These are phyloP conservation scores for Dione juno DNA, from an alignment of 2,888 invertebrate species.

Conservation along the genomic window DNA sequence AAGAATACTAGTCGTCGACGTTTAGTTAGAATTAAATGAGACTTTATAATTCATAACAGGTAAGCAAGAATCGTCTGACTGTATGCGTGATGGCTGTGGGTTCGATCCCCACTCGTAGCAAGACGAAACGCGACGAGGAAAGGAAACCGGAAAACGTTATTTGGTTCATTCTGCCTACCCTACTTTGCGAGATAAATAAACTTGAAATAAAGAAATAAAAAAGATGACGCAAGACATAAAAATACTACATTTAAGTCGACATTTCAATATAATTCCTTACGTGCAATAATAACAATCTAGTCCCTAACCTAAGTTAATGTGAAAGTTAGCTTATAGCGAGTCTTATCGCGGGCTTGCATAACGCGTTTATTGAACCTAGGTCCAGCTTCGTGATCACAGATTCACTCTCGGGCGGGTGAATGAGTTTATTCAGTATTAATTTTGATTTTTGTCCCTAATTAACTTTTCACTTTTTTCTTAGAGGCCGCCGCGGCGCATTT, in stretches of 20 bases:
- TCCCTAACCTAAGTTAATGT: constrained; percentile 49
- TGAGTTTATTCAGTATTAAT: not conserved
- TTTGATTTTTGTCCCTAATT: not conserved
- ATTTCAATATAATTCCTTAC: not conserved
- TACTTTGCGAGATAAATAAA: no score
- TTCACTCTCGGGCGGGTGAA: constrained; percentile 34
- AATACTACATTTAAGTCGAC: not conserved
- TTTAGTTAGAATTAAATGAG: no score
- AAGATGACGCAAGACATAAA: not conserved
- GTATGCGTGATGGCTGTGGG: no score
- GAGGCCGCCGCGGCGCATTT: no score
- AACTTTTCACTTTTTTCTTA: not conserved
- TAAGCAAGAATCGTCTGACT: no score
- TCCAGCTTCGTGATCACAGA: constrained; percentile 41
- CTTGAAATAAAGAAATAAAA: no score
- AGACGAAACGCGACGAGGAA: no score
- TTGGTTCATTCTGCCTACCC: no score
- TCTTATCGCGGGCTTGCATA: constrained; percentile 50
- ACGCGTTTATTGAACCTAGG: constrained; percentile 49
- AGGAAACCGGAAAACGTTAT: no score
- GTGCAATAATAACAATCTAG: constrained; percentile 34
- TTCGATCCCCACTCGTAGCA: no score
- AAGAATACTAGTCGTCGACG: no score
- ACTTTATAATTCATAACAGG: no score
- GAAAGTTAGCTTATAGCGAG: constrained; percentile 41